These are phyloP conservation scores for Crotalus viridis DNA, from an alignment of 2,113 vertebrate genomes.

Conservation along the genomic window DNA sequence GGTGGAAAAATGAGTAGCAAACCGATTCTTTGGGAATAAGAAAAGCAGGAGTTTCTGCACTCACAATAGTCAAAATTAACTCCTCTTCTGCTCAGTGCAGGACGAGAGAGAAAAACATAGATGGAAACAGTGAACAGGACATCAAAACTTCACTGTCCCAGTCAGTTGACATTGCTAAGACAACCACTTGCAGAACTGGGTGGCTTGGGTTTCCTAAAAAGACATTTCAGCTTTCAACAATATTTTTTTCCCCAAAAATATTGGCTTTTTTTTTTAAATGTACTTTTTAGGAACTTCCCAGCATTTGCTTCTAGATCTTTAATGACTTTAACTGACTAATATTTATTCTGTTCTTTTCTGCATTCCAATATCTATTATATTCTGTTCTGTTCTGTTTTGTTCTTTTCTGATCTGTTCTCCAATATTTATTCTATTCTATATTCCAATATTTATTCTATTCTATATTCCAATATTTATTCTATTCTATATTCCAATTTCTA, in stretches of 20 bases:
- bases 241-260: too few species aligned
- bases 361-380: too few species aligned
- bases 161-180: neutral
- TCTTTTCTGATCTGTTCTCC: too few species aligned
- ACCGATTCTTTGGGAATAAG: neutral
- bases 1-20: neutral
- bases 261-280: neutral
- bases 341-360: accelerated
- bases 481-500: too few species aligned
- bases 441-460: too few species aligned
- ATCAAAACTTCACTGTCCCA: neutral
- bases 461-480: too few species aligned
- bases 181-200: neutral
- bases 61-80: neutral
- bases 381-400: too few species aligned
- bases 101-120: neutral
- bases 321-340: neutral
- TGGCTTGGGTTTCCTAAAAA: neutral
- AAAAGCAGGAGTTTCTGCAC: neutral
- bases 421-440: too few species aligned
- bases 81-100: neutral
- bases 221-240: neutral
- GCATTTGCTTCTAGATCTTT: neutral
- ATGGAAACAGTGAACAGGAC: neutral
- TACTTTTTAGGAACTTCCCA: neutral